Evolutionary conservation across 2,113 vertebrate genomes (phyloP), one percentile per base, ranked within the genome.

Genomic region (Entosphenus tridentatus): DNA sequence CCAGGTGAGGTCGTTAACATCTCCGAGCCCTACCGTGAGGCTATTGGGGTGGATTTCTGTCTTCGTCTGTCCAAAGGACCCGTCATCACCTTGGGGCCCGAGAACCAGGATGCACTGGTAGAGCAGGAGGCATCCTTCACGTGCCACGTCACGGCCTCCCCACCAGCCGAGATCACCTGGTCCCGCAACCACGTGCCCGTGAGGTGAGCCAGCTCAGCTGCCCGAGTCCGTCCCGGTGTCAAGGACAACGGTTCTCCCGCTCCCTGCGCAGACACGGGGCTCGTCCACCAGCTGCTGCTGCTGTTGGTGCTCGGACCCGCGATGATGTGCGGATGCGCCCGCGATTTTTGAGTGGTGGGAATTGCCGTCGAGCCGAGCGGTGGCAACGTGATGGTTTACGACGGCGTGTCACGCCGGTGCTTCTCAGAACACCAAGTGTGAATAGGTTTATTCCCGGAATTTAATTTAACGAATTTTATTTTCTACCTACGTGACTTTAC

Each of bases 121-220:
- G 90, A 96, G 78, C 88, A 96, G 1, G 82, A 90, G 1, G 85
- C 88, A 56, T 93, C 87, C 39, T 96, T 98, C 74, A 87, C 95
- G 77, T 98, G 93, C 69, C 88, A 85, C 1, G 90, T 96, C 73
- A 85, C 95, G 72, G 89, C 93, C 1, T 79, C 83, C 8, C 89
- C 93, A 2, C 77, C 82, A 55, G 80, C 89, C 0, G 86, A 90
- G 69, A 85, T 98, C 71, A 86, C 81, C 0, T 98, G 93, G 93
- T 92, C 84, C 1, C 86, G 87, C 71, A 98, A 98, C 74, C 89
- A 89, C 79, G 83, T 92, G 72, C 87, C 82, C 59, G 90, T 98
- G 73, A 85, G 85, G 91, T 95, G 76, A 76, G 81, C 72, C 72
- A 73, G 5, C 11, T 1, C 17, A 16, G 62, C 18, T 11, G 11